Conservation (phyloP, 2,888 invertebrate genomes). For the Dusona sp. region DNA sequence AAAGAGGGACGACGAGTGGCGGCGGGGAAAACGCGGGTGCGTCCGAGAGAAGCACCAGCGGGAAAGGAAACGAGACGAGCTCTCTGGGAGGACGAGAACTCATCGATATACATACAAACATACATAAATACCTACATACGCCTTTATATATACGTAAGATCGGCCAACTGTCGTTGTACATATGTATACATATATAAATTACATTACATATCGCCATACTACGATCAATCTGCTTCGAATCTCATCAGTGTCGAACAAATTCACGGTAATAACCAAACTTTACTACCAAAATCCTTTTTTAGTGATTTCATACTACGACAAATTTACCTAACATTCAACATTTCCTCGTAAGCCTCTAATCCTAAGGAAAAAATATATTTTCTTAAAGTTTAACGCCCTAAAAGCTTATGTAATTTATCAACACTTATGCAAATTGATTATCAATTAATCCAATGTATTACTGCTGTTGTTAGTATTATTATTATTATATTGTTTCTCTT, state of each 20-base stretch:
- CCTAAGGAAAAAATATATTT: background rate
- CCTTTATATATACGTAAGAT: background rate
- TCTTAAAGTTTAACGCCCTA: background rate
- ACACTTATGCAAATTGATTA: background rate
- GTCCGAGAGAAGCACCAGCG: constrained; percentile 62
- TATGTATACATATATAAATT: background rate
- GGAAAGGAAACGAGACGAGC: constrained; percentile 57
- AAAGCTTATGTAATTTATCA: background rate
- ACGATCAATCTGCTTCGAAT: constrained; percentile 7
- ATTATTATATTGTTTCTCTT: background rate
- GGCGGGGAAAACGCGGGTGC: constrained; percentile 74
- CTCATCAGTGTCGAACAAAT: constrained; percentile 11
- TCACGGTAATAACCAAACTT: background rate
- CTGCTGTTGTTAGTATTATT: constrained; percentile 35
- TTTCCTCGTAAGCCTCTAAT: background rate
- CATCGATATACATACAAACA: constrained; percentile 26
- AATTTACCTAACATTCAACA: background rate
- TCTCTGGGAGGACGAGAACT: constrained; percentile 32
- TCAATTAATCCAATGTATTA: background rate
- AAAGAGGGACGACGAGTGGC: constrained; percentile 74
- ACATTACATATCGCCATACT: background rate
- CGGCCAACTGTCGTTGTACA: background rate
- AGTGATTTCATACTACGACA: background rate
- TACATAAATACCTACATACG: constrained; percentile 20
- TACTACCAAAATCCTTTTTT: background rate